Conservation (phyloP, 2,113 vertebrate genomes). For the Tetraodon nigroviridis region DNA sequence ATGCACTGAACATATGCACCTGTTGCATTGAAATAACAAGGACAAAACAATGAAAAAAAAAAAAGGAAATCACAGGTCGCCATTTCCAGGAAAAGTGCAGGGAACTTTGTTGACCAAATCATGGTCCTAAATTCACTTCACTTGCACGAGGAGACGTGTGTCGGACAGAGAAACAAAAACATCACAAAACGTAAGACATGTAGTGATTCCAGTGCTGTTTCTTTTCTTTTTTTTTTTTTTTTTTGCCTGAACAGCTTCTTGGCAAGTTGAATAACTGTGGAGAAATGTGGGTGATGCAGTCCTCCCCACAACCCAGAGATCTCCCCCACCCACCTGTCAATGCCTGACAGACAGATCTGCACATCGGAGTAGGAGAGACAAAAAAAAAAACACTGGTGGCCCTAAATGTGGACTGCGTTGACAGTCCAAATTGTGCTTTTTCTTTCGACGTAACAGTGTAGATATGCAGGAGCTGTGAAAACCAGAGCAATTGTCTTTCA, state of each 20-base stretch:
- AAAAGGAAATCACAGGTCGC: constrained; percentile 51
- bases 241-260: constrained; percentile 42
- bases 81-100: constrained; percentile 59
- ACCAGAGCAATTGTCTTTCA: constrained; percentile 42
- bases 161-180: constrained; percentile 26
- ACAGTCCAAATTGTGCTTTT: constrained; percentile 70
- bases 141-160: constrained; percentile 11
- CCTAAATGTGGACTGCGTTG: constrained; percentile 42
- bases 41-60: constrained; percentile 28
- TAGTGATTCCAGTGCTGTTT: constrained; percentile 60
- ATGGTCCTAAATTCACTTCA: constrained; percentile 52
- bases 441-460: constrained; percentile 47
- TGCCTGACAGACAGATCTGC: constrained; percentile 40
- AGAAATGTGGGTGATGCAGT: constrained; percentile 12
- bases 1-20: constrained; percentile 50
- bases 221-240: constrained; percentile 26
- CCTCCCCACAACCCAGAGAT: constrained; percentile 11
- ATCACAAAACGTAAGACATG: constrained; percentile 46
- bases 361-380: constrained; percentile 11
- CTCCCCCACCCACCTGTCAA: constrained; percentile 42
- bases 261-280: constrained; percentile 47
- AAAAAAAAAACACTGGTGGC: constrained; percentile 29
- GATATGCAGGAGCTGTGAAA: constrained; percentile 29
- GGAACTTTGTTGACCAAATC: constrained; percentile 44
- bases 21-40: constrained; percentile 42